Conservation (phyloP, 2,113 vertebrate genomes). For the Muntiacus reevesi region DNA sequence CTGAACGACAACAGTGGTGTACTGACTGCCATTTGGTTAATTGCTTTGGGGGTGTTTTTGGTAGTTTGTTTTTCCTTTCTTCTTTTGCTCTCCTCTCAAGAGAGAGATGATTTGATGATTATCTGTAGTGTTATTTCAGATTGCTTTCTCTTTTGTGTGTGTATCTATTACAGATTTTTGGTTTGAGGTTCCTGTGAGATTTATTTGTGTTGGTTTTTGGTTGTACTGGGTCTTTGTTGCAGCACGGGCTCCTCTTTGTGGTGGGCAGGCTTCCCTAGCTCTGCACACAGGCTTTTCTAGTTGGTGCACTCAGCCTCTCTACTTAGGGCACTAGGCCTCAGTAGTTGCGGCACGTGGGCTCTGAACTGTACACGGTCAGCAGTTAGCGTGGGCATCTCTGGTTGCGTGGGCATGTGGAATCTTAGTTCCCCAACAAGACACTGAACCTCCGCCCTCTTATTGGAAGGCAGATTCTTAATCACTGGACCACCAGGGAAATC, state of each 20-base stretch:
- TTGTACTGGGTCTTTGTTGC: not conserved
- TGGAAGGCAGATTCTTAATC: not conserved
- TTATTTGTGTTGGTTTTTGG: not conserved
- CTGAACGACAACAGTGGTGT: not conserved
- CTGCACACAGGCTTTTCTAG: not conserved
- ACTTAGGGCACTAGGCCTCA: not conserved
- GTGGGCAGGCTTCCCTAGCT: not conserved
- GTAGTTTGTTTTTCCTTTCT: not conserved
- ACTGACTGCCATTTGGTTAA: not conserved
- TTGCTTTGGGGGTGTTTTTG: not conserved
- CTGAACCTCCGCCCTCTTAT: not conserved
- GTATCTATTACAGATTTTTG: not conserved
- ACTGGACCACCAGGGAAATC: not conserved
- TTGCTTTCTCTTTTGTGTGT: not conserved
- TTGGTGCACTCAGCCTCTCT: not conserved
- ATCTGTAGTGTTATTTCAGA: not conserved
- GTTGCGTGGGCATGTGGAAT: not conserved
- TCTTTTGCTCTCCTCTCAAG: not conserved
- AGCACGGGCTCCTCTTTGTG: not conserved
- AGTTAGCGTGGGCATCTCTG: not conserved
- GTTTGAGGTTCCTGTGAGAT: not conserved
- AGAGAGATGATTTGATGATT: not conserved
- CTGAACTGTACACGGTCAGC: not conserved
- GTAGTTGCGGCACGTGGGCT: not conserved
- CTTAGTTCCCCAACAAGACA: not conserved